Base-by-base conservation (phyloP, 2,113 vertebrate genomes). In the Circaetus gallicus region DNA sequence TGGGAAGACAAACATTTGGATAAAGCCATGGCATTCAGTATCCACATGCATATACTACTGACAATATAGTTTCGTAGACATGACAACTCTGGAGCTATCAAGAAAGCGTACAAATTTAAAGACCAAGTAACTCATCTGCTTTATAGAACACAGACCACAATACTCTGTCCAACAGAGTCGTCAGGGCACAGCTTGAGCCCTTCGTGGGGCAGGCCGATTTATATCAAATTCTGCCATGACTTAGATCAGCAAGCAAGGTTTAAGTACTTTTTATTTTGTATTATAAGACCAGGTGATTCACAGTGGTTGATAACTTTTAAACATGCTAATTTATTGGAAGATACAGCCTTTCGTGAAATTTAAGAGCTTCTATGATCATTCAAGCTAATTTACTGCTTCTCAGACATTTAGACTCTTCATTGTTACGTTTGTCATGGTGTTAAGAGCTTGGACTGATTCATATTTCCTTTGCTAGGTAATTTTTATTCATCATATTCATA, bases 81-180 rank as follows among this genome's bases (percentile, higher is more conserved):
- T 3, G 22, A 67, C 36, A 62, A 8, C 45, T 76, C 29, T 13
- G 38, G 70, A 90, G 67, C 29, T 53, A 69, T 15, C 8, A 17
- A 63, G 31, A 56, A 42, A 43, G 8, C 5, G 18, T 3, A 58
- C 3, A 55, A 13, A 53, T 34, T 1, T 49, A 14, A 45, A 61
- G 10, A 73, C 12, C 59, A 66, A 62, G 38, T 32, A 31, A 62
- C 45, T 65, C 12, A 22, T 4, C 42, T 47, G 66, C 62, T 38
- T 67, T 20, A 31, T 6, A 16, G 1, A 25, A 61, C 56, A 4
- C 34, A 43, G 55, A 56, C 1, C 42, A 13, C 11, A 4, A 17
- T 13, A 2, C 40, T 20, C 52, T 36, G 28, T 8, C 49, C 45
- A 0, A 0, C 47, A 31, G 6, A 79, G 21, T 0, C 2, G 62